Evolutionary conservation across 2,888 invertebrate species (phyloP).

Genomic region (Aplocera efformata): DNA sequence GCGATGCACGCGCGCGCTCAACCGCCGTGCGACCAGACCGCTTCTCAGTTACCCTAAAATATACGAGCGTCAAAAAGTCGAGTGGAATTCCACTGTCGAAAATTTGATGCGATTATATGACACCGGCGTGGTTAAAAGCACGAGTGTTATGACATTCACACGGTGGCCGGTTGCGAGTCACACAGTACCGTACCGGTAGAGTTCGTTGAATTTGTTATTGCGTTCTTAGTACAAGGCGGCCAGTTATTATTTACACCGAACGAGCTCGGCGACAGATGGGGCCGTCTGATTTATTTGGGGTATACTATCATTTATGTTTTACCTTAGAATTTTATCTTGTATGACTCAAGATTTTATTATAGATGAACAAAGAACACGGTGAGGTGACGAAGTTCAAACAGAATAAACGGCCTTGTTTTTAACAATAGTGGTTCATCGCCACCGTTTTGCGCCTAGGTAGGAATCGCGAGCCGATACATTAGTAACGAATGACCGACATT

Average conservation of each 20-base stretch:
- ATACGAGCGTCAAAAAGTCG: slow-evolving; percentile 48
- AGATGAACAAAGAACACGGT: slow-evolving; percentile 20
- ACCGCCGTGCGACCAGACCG: slow-evolving; percentile 8
- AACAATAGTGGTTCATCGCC: slow-evolving; percentile 62
- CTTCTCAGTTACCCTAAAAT: slow-evolving; percentile 36
- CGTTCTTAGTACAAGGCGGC: slow-evolving; percentile 72
- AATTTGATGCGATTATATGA: slow-evolving; percentile 67
- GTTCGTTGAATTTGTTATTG: slow-evolving; percentile 80
- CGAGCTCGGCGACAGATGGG: slow-evolving; percentile 63
- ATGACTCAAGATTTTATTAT: slow-evolving; percentile 41
- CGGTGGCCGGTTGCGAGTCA: slow-evolving; percentile 71
- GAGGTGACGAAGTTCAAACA: slow-evolving; percentile 36
- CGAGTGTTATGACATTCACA: slow-evolving; percentile 70
- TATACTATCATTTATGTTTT: slow-evolving; percentile 49
- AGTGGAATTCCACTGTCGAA: slow-evolving; percentile 56
- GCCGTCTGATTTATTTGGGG: slow-evolving; percentile 61
- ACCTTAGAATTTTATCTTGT: slow-evolving; percentile 42
- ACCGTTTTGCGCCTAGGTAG: slow-evolving; percentile 51
- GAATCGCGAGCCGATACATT: slow-evolving; percentile 71
- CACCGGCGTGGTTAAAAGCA: slow-evolving; percentile 64
- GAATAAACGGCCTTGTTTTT: slow-evolving; percentile 60
- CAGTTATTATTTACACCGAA: slow-evolving; percentile 69
- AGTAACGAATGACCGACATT: slow-evolving; percentile 78
- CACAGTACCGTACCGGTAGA: slow-evolving; percentile 77
- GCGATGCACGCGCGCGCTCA: slow-evolving; percentile 32